phyloP scores from a whole-genome alignment of 2,113 vertebrate species.

The Pipa parva region DNA sequence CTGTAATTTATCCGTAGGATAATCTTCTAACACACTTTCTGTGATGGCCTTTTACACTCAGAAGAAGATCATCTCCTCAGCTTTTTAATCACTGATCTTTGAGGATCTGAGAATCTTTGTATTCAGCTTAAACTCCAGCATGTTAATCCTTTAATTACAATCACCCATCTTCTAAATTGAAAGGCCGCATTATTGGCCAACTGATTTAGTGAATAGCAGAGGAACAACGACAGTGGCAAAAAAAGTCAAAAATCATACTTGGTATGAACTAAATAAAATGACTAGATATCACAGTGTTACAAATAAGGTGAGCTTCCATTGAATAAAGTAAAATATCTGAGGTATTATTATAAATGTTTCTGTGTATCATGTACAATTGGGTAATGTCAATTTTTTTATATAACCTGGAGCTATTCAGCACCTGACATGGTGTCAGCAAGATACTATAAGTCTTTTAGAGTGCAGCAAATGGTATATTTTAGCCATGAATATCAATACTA shows the following conservation, averaged over 20 bases:
- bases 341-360: too few relatives aligned
- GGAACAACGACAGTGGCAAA: background rate
- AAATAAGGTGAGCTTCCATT: too few relatives aligned
- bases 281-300: too few relatives aligned
- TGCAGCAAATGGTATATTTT: too few relatives aligned
- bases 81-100: conserved; percentile 1
- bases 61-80: background rate
- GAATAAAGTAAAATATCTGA: too few relatives aligned
- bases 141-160: background rate
- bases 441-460: too few relatives aligned
- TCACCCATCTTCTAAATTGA: background rate
- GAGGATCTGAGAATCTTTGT: conserved; percentile 1
- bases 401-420: too few relatives aligned
- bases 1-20: background rate
- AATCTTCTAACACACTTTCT: conserved; percentile 17
- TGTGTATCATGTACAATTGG: too few relatives aligned
- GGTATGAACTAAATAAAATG: too few relatives aligned
- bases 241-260: background rate
- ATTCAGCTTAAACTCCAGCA: background rate
- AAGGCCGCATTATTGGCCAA: background rate
- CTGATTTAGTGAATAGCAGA: background rate
- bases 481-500: too few relatives aligned
- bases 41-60: conserved; percentile 6
- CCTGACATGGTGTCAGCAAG: too few relatives aligned
- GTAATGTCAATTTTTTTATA: too few relatives aligned